Evolutionary conservation across 2,113 vertebrate species (phyloP), one percentile per base, ranked within the genome.

Genomic region (Plotosus lineatus): DNA sequence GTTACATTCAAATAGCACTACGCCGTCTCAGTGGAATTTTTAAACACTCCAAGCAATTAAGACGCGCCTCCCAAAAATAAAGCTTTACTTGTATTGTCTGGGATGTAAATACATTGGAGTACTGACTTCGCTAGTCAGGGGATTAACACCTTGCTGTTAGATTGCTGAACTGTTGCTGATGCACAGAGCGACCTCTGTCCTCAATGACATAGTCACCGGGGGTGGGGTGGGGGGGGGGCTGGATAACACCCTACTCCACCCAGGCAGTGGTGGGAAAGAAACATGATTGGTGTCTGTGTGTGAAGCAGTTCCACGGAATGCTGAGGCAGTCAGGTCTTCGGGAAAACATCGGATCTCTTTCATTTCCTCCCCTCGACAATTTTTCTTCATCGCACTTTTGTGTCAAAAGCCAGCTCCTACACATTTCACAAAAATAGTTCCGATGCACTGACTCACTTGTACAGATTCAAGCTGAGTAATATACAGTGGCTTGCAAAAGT

Each of bases 241-340:
- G 68, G 50, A 26, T 69, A 69, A 81, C 40, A 63, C 68, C 51
- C 66, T 53, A 28, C 55, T 82, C 66, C 80, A 76, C 75, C 79
- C 72, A 81, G 46, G 63, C 38, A 71, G 44, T 23, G 28, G 66
- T 38, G 58, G 23, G 42, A 77, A 40, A 77, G 66, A 66, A 77
- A 75, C 40, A 75, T 33, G 28, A 74, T 66, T 81, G 40, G 65
- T 53, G 23, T 40, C 42, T 75, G 51, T 55, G 51, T 65, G 69
- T 88, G 83, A 88, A 82, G 42, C 23, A 56, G 61, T 80, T 44
- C 71, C 77, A 76, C 69, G 86, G 84, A 92, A 92, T 89, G 77
- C 69, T 60, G 80, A 73, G 82, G 53, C 23, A 42, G 79, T 88
- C 81, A 68, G 86, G 81, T 87, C 50, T 87, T 89, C 53, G 56